These are phyloP conservation scores for Drosophila arizonae DNA, from an alignment of 1,140 invertebrate species.

Conservation along the genomic window DNA sequence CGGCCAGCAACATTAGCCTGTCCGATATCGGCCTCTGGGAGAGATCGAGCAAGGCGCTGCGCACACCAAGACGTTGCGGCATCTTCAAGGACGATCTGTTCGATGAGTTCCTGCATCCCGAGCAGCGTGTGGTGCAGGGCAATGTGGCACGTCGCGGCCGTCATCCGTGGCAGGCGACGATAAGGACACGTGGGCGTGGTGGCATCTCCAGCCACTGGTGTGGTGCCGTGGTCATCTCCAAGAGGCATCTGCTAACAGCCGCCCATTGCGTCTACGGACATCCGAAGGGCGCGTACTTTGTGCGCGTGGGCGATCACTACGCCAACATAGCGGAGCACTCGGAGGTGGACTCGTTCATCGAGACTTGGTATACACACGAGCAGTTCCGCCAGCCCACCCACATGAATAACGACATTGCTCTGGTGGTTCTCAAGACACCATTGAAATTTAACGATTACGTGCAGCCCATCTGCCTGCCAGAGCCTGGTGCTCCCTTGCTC, in stretches of 20 bases:
- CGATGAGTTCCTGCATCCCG: constrained; percentile 74
- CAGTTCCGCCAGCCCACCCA: constrained; percentile 86
- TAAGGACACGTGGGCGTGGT: constrained; percentile 85
- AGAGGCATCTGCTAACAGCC: constrained; percentile 89
- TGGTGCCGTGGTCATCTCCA: constrained; percentile 89
- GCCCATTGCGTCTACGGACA: constrained; percentile 90
- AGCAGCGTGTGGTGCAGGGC: constrained; percentile 85
- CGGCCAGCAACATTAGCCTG: background rate
- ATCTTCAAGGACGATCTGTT: constrained; percentile 63
- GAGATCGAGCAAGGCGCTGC: constrained; percentile 63
- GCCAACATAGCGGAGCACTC: constrained; percentile 86
- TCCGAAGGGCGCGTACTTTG: constrained; percentile 86
- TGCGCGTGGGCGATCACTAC: constrained; percentile 89
- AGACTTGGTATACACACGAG: constrained; percentile 87
- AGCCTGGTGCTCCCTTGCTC: constrained; percentile 83
- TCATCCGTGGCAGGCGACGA: constrained; percentile 92
- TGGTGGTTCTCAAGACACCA: constrained; percentile 87
- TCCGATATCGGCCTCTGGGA: constrained; percentile 71
- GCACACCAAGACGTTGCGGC: constrained; percentile 67
- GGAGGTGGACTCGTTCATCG: constrained; percentile 87
- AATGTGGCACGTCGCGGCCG: constrained; percentile 85
- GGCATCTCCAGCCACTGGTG: constrained; percentile 88
- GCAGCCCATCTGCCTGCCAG: constrained; percentile 90
- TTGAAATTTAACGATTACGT: constrained; percentile 87
- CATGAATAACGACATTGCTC: constrained; percentile 90